Evolutionary conservation across 2,888 invertebrate species (phyloP).

Genomic region (Eupithecia tripunctaria): DNA sequence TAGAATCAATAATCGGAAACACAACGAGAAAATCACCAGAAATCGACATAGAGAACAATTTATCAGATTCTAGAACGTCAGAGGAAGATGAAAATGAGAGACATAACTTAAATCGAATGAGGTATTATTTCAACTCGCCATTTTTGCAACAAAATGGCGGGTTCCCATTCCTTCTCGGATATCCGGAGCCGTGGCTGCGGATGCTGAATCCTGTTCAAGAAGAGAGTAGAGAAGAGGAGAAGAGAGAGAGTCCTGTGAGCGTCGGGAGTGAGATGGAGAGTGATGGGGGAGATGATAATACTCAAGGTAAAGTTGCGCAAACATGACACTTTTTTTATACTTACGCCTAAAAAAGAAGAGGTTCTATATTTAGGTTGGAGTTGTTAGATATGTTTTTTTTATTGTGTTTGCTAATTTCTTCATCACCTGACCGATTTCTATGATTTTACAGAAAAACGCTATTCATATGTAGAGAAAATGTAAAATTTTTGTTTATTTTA

Average conservation of each 20-base stretch:
- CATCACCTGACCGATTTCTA: too few species aligned
- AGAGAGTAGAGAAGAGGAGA: conserved; percentile 67
- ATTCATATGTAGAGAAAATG: too few species aligned
- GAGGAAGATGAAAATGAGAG: conserved; percentile 73
- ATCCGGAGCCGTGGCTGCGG: conserved; percentile 79
- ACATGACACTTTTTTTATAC: background rate
- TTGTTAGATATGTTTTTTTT: too few species aligned
- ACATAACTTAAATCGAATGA: conserved; percentile 72
- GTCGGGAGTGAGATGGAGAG: conserved; percentile 78
- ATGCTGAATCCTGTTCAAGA: conserved; percentile 61
- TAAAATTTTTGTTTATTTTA: too few species aligned
- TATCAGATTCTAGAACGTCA: conserved; percentile 70
- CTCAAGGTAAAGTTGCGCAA: conserved; percentile 62
- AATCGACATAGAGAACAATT: conserved; percentile 77
- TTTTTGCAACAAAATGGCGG: conserved; percentile 77
- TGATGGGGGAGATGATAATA: conserved; percentile 74
- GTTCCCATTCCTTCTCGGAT: conserved; percentile 77
- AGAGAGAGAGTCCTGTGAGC: conserved; percentile 78
- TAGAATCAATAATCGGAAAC: conserved; percentile 84
- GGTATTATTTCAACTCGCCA: conserved; percentile 77
- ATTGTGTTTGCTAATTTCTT: too few species aligned
- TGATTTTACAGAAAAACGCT: too few species aligned
- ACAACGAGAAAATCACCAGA: conserved; percentile 77
- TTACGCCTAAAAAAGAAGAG: too few species aligned
- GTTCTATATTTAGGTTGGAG: too few species aligned